Evolutionary conservation across 2,888 invertebrate species (phyloP).

Genomic region (Rhopalosiphum nymphaeae): DNA sequence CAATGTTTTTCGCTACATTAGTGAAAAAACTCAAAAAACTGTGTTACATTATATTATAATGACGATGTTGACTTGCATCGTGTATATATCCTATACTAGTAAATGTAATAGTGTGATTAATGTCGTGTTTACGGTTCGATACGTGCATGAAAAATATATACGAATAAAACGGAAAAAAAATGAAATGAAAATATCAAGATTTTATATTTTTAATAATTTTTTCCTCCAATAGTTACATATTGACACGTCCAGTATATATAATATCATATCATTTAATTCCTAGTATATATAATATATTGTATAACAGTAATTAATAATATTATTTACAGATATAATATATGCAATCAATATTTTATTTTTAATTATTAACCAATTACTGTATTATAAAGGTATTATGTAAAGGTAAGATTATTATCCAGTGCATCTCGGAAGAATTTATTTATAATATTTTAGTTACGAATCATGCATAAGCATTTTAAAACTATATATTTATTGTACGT

Average conservation of each 20-base stretch:
- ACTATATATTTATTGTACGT: no score
- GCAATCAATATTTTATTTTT: no score
- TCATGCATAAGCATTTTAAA: no score
- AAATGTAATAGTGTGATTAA: neutral
- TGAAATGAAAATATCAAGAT: neutral
- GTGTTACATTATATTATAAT: neutral
- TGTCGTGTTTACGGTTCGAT: neutral
- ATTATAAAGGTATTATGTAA: no score
- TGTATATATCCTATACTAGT: neutral
- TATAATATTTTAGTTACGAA: no score
- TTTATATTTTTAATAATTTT: neutral
- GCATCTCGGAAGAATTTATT: no score
- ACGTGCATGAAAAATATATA: neutral
- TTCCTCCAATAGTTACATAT: neutral
- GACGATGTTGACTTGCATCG: neutral
- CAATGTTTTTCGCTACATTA: neutral
- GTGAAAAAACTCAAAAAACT: neutral
- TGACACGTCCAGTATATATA: neutral
- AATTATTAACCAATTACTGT: no score
- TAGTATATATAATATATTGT: no score
- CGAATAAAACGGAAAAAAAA: neutral
- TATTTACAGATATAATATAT: no score
- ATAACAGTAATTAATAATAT: no score
- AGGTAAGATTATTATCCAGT: no score
- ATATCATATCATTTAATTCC: neutral